phyloP scores from a whole-genome alignment of 2,797 vertebrate genomes.

The Danio tinwini region DNA sequence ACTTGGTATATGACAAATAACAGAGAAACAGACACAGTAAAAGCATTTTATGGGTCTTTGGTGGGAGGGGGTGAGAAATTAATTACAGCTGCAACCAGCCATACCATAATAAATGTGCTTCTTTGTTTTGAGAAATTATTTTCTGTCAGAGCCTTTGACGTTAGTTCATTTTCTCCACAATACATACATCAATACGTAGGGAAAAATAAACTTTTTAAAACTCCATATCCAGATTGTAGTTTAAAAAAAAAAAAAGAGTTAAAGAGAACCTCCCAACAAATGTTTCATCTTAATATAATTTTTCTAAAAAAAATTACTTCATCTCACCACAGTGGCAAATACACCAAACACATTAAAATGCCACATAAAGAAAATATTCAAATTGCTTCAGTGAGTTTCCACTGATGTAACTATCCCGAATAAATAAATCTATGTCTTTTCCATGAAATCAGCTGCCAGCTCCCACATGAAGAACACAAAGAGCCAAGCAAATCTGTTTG shows the following conservation, averaged over 20 bases:
- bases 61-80: constrained; percentile 63
- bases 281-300: constrained; percentile 15
- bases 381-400: constrained; percentile 79
- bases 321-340: constrained; percentile 69
- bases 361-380: constrained; percentile 72
- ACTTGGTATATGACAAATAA: constrained; percentile 48
- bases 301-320: constrained; percentile 54
- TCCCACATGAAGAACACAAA: constrained; percentile 57
- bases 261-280: constrained; percentile 20
- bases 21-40: constrained; percentile 48
- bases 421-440: constrained; percentile 74
- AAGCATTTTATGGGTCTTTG: constrained; percentile 55
- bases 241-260: constrained; percentile 29
- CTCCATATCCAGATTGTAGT: constrained; percentile 16
- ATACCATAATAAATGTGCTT: constrained; percentile 37
- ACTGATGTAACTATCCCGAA: constrained; percentile 78
- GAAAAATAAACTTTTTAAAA: constrained; percentile 21
- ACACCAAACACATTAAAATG: constrained; percentile 67
- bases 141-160: background rate
- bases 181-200: constrained; percentile 20
- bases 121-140: constrained; percentile 35
- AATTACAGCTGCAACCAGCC: constrained; percentile 49
- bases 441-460: constrained; percentile 72
- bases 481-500: constrained; percentile 53
- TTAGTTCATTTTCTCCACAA: background rate